Evolutionary conservation across 1,140 invertebrate genomes (phyloP).

Genomic region (Reticulitermes speratus): DNA sequence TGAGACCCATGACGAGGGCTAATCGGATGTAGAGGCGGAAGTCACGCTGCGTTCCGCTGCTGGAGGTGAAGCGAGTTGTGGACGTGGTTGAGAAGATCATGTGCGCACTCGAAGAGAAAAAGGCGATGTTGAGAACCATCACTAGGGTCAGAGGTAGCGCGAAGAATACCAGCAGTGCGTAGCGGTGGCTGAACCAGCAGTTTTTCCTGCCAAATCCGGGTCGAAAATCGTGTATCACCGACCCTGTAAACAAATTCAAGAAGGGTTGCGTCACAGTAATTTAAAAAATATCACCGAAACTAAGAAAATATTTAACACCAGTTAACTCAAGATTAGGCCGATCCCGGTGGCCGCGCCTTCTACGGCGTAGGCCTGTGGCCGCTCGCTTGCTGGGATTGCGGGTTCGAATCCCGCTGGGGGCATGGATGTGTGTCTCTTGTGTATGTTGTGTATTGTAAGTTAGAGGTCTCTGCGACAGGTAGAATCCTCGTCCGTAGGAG

Average conservation of each 20-base stretch:
- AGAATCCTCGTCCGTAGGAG: no score
- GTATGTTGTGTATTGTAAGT: no score
- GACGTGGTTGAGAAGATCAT: constrained; percentile 49
- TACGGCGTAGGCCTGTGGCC: no score
- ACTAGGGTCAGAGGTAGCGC: constrained; percentile 52
- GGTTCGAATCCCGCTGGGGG: no score
- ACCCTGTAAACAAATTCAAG: neutral
- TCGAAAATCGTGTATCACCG: constrained; percentile 44
- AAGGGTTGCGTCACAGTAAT: no score
- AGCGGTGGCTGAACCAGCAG: constrained; percentile 58
- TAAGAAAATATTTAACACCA: no score
- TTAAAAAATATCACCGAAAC: no score
- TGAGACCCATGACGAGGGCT: constrained; percentile 55
- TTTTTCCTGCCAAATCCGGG: constrained; percentile 50
- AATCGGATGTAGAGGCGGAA: constrained; percentile 59
- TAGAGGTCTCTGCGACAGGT: no score
- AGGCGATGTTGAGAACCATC: constrained; percentile 51
- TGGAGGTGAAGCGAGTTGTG: constrained; percentile 37
- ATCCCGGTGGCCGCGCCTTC: no score
- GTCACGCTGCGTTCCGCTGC: constrained; percentile 44
- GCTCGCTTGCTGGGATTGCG: no score
- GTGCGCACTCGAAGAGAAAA: constrained; percentile 53
- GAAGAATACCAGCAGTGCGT: constrained; percentile 55
- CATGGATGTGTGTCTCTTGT: no score
- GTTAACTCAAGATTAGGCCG: no score